Percentiles rank a stretch among this genome's conserved stretches.
phyloP scores from a whole-genome alignment of 1,140 invertebrate genomes.

The Antheraea pernyi region DNA sequence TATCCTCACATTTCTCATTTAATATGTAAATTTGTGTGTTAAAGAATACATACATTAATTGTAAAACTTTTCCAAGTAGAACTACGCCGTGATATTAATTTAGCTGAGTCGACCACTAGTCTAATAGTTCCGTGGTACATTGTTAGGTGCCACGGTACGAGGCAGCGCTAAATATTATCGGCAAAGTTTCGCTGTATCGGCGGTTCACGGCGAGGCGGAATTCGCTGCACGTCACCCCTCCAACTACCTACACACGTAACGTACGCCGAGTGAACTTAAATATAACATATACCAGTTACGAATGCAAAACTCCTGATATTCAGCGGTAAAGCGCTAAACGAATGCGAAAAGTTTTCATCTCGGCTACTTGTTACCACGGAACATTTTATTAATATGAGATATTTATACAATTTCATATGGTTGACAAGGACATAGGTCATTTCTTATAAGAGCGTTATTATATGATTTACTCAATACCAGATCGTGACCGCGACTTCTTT shows the following conservation, averaged over 20 bases:
- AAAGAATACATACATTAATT: neutral
- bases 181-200: conserved; percentile 22
- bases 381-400: conserved; percentile 1
- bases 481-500: no score
- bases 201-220: conserved; percentile 8
- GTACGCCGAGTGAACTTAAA: conserved; percentile 3
- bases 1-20: no score
- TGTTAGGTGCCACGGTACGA: neutral
- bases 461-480: no score
- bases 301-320: conserved; percentile 1
- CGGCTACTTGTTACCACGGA: neutral
- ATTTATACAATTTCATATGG: conserved; percentile 9
- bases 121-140: neutral
- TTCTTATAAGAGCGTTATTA: no score
- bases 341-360: neutral
- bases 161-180: conserved; percentile 20
- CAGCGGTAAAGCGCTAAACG: neutral
- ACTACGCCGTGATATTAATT: neutral
- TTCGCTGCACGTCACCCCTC: conserved; percentile 4
- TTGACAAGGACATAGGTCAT: neutral
- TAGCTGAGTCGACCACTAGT: conserved; percentile 1
- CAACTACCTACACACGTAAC: conserved; percentile 11
- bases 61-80: neutral
- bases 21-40: no score
- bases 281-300: neutral